Base-by-base conservation (phyloP, 2,113 vertebrate genomes). In the Erythrocercus mccallii region DNA sequence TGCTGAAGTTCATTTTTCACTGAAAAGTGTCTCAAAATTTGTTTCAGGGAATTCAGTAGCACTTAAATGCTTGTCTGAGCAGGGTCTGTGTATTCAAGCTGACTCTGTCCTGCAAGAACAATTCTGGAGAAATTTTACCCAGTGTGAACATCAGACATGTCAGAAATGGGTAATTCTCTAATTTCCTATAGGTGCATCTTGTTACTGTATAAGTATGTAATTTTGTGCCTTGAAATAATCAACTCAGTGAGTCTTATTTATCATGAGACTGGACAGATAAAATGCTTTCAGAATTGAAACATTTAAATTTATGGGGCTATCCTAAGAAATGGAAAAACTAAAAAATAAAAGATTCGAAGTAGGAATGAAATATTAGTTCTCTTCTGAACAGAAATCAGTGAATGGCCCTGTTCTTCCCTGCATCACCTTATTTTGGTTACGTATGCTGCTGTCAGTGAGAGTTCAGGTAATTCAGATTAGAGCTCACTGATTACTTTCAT, bases 281-380 rank as follows among this genome's bases (percentile, higher is more conserved):
- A 95, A 91, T 84, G 24, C 84, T 96, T 91, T 85, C 64, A 86
- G 82, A 86, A 50, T 90, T 61, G 66, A 81, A 62, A 68, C 27
- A 37, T 83, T 91, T 94, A 62, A 31, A 76, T 69, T 68, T 50
- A 48, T 69, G 35, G 44, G 2, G 20, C 94, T 91, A 68, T 58
- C 66, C 62, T 88, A 88, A 86, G 72, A 93, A 85, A 72, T 11
- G 2, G 54, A 76, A 92, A 56, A 72, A 56, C 10, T 31, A 27
- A 68, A 72, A 38, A 28, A 23, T 8, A 21, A 72, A 73, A 74
- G 0, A 53, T 76, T 20, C 45, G 12, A 76, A 57, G 16, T 81
- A 69, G 40, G 44, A 69, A 53, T 82, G 21, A 79, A 87, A 60
- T 86, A 18, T 48, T 71, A 25, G 15, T 44, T 95, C 31, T 20